A percentile compares a stretch with the other conserved stretches of the same genome.
These are phyloP conservation scores for Vandiemenella viatica DNA, from an alignment of 2,888 invertebrate genomes.

Conservation along the genomic window DNA sequence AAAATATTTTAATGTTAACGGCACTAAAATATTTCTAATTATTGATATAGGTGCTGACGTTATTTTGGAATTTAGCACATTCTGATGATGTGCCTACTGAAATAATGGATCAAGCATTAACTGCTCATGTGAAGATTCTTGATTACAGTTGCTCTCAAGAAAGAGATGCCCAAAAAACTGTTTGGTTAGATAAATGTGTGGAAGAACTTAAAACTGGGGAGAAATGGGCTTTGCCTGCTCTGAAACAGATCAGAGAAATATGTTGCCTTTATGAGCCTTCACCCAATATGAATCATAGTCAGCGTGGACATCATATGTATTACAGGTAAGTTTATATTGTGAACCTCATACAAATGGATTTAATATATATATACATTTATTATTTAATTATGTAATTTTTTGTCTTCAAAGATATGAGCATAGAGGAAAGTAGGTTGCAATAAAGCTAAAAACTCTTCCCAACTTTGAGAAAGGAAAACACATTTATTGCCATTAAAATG, in stretches of 20 bases:
- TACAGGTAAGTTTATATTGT: constrained; percentile 39
- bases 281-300: constrained; percentile 44
- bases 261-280: constrained; percentile 85
- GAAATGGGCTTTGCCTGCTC: constrained; percentile 84
- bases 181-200: constrained; percentile 93
- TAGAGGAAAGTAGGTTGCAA: too few species aligned
- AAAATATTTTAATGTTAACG: too few species aligned
- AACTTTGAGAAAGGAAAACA: too few species aligned
- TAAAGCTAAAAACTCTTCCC: too few species aligned
- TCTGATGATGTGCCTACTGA: constrained; percentile 92
- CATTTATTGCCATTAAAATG: too few species aligned
- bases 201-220: constrained; percentile 78
- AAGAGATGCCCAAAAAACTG: constrained; percentile 86
- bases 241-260: constrained; percentile 91
- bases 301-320: constrained; percentile 39
- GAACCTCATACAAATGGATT: not conserved
- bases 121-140: constrained; percentile 89
- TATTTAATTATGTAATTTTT: too few species aligned
- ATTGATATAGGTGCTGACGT: constrained; percentile 60
- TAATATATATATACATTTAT: not conserved
- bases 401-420: too few species aligned
- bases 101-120: constrained; percentile 91
- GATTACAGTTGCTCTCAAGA: constrained; percentile 97
- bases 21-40: too few species aligned
- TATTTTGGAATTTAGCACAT: constrained; percentile 94